A percentile compares a stretch with the other conserved stretches of the same genome.
phyloP scores from a whole-genome alignment of 2,113 vertebrate genomes.

The Cairina moschata region DNA sequence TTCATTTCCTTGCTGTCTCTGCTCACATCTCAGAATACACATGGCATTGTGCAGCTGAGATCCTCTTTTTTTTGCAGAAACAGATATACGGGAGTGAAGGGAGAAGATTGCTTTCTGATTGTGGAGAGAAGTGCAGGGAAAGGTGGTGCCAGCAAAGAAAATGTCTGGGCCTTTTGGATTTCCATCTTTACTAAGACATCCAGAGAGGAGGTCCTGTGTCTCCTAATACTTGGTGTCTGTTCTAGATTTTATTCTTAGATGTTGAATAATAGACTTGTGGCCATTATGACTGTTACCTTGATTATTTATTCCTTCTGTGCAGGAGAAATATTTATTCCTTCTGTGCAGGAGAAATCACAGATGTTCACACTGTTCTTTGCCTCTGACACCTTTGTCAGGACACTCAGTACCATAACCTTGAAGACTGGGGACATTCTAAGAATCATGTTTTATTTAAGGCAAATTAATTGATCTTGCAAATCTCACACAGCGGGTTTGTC shows the following conservation, averaged over 20 bases:
- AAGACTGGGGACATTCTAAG: neutral
- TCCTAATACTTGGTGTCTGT: neutral
- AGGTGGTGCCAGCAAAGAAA: neutral
- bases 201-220: neutral
- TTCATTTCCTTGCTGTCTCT: neutral
- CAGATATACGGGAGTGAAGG: neutral
- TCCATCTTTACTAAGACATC: neutral
- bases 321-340: neutral
- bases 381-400: neutral
- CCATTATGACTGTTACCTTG: neutral
- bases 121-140: neutral
- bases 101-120: neutral
- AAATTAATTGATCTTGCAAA: neutral
- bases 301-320: too few relatives aligned
- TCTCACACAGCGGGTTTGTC: neutral
- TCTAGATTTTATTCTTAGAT: neutral
- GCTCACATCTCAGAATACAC: neutral
- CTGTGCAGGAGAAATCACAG: neutral
- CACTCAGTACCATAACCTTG: neutral
- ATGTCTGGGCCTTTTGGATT: neutral
- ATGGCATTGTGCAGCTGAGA: too few relatives aligned
- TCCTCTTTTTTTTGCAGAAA: too few relatives aligned
- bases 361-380: neutral
- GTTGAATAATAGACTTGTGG: neutral
- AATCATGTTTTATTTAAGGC: neutral